Percentiles rank a stretch among this genome's conserved stretches.
phyloP scores from a whole-genome alignment of 2,113 vertebrate species.

The Nematolebias whitei region DNA sequence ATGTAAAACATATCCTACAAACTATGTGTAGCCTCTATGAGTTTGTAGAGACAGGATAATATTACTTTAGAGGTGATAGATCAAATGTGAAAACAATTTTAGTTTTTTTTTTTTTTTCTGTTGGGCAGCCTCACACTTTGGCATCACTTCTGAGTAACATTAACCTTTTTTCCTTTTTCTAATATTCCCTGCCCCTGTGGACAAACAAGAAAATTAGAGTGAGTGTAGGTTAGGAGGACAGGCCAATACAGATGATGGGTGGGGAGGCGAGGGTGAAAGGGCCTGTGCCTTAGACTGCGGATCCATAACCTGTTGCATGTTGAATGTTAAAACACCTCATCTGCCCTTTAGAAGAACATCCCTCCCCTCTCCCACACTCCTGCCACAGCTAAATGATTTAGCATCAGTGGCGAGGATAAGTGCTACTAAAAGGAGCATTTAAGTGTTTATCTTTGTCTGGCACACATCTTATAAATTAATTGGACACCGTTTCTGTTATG shows the following conservation, averaged over 20 bases:
- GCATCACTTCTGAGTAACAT: conserved; percentile 43
- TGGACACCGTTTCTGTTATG: conserved; percentile 6
- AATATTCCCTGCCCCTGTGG: conserved; percentile 31
- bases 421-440: conserved; percentile 22
- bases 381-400: conserved; percentile 47
- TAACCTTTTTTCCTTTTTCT: conserved; percentile 46
- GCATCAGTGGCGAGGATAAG: conserved; percentile 3
- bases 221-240: neutral
- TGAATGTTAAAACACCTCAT: conserved; percentile 55
- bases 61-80: conserved; percentile 7
- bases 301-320: conserved; percentile 52
- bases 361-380: conserved; percentile 13
- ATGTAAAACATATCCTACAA: conserved; percentile 12
- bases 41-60: neutral
- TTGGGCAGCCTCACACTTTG: conserved; percentile 30
- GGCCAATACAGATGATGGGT: conserved; percentile 8
- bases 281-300: conserved; percentile 38
- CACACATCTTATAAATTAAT: conserved; percentile 34
- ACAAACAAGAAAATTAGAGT: conserved; percentile 48
- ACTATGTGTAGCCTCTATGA: neutral
- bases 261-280: conserved; percentile 16
- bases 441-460: conserved; percentile 28
- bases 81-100: conserved; percentile 27
- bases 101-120: neutral
- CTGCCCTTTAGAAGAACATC: conserved; percentile 28